Conservation (phyloP, 2,113 vertebrate species). For the Phaethon lepturus region DNA sequence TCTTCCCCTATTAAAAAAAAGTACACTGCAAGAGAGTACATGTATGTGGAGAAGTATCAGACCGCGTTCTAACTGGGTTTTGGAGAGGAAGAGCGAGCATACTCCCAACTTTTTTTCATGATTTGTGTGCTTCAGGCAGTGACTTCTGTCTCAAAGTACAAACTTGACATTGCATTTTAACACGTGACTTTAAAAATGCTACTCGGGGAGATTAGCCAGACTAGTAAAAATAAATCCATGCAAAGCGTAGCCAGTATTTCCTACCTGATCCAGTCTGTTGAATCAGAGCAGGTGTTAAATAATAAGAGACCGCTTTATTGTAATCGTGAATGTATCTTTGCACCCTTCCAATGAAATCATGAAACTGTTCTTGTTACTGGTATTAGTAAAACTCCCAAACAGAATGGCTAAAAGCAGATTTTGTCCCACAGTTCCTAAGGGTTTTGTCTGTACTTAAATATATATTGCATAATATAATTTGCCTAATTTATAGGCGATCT, state of each 20-base stretch:
- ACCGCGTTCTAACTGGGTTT: neutral
- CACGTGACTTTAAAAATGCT: neutral
- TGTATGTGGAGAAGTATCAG: neutral
- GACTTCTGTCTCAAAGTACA: neutral
- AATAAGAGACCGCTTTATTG: neutral
- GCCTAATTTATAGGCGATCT: accelerated
- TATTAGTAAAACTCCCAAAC: neutral
- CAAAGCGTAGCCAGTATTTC: neutral
- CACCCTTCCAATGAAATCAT: neutral
- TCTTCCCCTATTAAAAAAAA: neutral
- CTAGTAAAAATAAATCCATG: neutral
- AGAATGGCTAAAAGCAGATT: neutral
- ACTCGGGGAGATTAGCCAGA: neutral
- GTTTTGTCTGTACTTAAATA: neutral
- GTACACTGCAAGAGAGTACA: neutral
- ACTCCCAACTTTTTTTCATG: accelerated
- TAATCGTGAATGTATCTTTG: neutral
- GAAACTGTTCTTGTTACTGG: neutral
- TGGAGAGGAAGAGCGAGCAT: neutral
- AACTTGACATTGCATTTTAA: neutral
- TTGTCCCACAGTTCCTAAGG: neutral
- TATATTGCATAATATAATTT: neutral
- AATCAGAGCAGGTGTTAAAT: neutral
- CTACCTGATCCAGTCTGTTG: neutral
- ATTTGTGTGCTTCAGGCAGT: neutral